A percentile compares a stretch with the other conserved stretches of the same genome.
Conservation (phyloP, 1,140 invertebrate species). For the Patella vulgata region DNA sequence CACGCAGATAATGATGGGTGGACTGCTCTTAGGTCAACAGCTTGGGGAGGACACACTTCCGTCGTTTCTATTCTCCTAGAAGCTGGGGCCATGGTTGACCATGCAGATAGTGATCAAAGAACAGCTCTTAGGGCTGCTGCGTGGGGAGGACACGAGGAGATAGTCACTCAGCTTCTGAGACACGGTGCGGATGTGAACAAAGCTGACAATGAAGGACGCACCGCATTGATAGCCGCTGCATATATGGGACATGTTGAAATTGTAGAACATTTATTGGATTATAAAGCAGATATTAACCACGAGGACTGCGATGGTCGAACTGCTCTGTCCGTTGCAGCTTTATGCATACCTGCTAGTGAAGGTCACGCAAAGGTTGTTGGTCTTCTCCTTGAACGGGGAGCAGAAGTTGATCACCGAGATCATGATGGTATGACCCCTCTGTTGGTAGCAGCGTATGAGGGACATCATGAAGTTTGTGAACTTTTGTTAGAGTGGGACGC, state of each 20-base stretch:
- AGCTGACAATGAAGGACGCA: slow-evolving; percentile 87
- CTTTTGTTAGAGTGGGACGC: slow-evolving; percentile 85
- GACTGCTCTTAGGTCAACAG: slow-evolving; percentile 73
- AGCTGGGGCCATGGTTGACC: slow-evolving; percentile 83
- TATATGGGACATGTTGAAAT: slow-evolving; percentile 72
- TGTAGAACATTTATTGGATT: slow-evolving; percentile 64
- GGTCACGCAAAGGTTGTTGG: slow-evolving; percentile 65
- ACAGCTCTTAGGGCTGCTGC: slow-evolving; percentile 92
- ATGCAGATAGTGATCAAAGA: slow-evolving; percentile 82
- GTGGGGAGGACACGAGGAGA: slow-evolving; percentile 92
- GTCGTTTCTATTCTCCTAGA: slow-evolving; percentile 79
- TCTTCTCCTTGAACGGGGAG: slow-evolving; percentile 78
- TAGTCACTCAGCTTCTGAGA: slow-evolving; percentile 85
- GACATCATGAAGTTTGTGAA: slow-evolving; percentile 80
- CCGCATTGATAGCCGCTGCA: slow-evolving; percentile 70
- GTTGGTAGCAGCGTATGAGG: slow-evolving; percentile 79
- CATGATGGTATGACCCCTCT: slow-evolving; percentile 94
- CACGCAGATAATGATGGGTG: slow-evolving; percentile 68
- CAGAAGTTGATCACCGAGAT: slow-evolving; percentile 83
- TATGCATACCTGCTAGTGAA: slow-evolving; percentile 78
- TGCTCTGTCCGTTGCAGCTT: slow-evolving; percentile 76
- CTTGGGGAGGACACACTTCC: slow-evolving; percentile 87
- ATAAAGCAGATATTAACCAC: slow-evolving; percentile 62
- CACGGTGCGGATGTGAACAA: slow-evolving; percentile 81
- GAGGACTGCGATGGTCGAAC: slow-evolving; percentile 62